phyloP scores from a whole-genome alignment of 2,888 invertebrate species.

The Mylabris sibirica region DNA sequence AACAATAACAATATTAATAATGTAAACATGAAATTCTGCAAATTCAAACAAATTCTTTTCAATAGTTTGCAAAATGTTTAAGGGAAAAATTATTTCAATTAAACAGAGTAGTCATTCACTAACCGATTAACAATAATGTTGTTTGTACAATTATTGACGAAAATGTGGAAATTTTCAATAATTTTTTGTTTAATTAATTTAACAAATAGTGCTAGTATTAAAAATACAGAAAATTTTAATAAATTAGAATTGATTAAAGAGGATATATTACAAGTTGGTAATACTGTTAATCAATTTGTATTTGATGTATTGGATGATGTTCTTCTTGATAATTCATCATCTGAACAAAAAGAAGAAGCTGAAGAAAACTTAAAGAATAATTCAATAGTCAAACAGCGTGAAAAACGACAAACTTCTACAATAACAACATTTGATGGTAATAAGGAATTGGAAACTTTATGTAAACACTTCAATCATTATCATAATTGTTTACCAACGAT shows the following conservation, averaged over 20 bases:
- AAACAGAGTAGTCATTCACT: not conserved
- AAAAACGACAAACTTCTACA: slow-evolving; percentile 16
- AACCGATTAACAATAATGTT: not conserved
- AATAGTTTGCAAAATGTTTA: not conserved
- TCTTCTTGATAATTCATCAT: slow-evolving; percentile 10
- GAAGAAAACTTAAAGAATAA: slow-evolving; percentile 19
- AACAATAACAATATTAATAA: slow-evolving; percentile 17
- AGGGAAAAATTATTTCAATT: not conserved
- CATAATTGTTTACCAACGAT: slow-evolving; percentile 24
- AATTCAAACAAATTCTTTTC: slow-evolving; percentile 10
- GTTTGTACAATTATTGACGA: not conserved
- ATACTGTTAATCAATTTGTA: slow-evolving; percentile 25
- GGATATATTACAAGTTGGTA: slow-evolving; percentile 23
- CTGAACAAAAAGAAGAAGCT: slow-evolving; percentile 10
- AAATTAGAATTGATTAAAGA: slow-evolving; percentile 25
- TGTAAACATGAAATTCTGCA: slow-evolving; percentile 12
- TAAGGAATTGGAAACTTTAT: not conserved
- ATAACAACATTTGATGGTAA: slow-evolving; percentile 10
- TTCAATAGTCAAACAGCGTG: not conserved
- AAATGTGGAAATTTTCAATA: slow-evolving; percentile 3
- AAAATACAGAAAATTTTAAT: not conserved
- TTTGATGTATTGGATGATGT: slow-evolving; percentile 25
- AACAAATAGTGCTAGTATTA: slow-evolving; percentile 2
- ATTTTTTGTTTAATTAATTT: not conserved
- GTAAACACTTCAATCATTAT: slow-evolving; percentile 14